These are phyloP conservation scores for Sinopyrophorus schimmeli DNA, from an alignment of 2,888 invertebrate species.

Conservation along the genomic window DNA sequence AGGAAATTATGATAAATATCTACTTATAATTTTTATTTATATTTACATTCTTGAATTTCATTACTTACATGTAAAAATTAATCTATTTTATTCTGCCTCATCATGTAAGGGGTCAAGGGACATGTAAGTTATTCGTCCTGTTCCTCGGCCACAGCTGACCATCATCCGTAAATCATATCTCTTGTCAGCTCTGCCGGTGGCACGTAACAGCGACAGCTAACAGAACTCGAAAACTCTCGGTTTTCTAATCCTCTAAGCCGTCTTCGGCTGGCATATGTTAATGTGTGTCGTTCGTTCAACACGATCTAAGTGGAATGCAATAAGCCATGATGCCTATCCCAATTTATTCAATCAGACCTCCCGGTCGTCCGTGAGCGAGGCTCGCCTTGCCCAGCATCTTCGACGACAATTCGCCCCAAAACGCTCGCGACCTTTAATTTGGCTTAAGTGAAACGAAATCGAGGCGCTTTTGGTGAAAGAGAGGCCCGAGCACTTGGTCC, in stretches of 20 bases:
- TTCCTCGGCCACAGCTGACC: conserved; percentile 34
- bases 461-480: too few relatives aligned
- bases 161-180: conserved; percentile 37
- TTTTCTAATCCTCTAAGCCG: conserved; percentile 29
- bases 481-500: too few relatives aligned
- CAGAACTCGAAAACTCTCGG: conserved; percentile 33
- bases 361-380: too few relatives aligned
- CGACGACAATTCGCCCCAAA: too few relatives aligned
- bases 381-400: too few relatives aligned
- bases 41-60: conserved; percentile 49
- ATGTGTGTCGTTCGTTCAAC: conserved; percentile 21
- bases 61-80: conserved; percentile 43
- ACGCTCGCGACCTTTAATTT: too few relatives aligned
- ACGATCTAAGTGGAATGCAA: too few relatives aligned
- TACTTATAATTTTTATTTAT: conserved; percentile 53
- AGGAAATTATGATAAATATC: conserved; percentile 56
- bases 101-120: conserved; percentile 31
- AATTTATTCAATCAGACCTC: too few relatives aligned
- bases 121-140: conserved; percentile 35
- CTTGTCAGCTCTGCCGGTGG: conserved; percentile 33
- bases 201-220: conserved; percentile 26
- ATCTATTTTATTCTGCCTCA: conserved; percentile 36
- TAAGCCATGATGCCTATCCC: too few relatives aligned
- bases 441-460: too few relatives aligned
- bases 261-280: conserved; percentile 25